Conservation (phyloP, 2,113 vertebrate genomes). For the Clarias magur region DNA sequence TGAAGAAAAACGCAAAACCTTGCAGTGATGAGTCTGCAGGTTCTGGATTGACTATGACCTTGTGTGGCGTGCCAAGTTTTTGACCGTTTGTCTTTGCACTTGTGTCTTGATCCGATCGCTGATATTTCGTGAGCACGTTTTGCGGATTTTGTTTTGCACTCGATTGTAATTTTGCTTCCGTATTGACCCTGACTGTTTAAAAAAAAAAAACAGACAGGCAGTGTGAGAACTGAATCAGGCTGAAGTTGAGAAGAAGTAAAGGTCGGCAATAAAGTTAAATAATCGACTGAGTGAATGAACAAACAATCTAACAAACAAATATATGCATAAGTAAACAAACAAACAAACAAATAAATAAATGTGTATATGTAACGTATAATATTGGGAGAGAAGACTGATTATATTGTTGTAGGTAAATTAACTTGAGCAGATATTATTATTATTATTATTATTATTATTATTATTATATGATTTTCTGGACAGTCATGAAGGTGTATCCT, state of each 20-base stretch:
- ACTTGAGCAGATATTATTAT: background rate
- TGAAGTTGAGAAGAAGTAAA: background rate
- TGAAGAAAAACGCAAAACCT: too few species aligned
- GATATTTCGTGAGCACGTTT: background rate
- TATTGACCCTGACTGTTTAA: background rate
- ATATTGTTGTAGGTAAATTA: background rate
- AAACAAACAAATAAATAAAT: too few species aligned
- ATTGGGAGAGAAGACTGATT: background rate
- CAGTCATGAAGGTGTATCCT: background rate
- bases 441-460: background rate
- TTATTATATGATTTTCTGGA: background rate
- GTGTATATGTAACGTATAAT: too few species aligned
- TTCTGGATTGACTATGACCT: background rate
- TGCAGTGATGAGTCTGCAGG: background rate
- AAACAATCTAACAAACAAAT: too few species aligned
- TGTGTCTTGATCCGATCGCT: background rate
- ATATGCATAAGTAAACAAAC: too few species aligned
- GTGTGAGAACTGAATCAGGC: background rate
- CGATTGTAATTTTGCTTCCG: background rate
- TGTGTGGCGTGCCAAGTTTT: background rate
- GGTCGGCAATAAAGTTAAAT: too few species aligned
- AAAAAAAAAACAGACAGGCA: background rate
- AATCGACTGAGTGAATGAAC: too few species aligned
- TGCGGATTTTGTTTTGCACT: background rate
- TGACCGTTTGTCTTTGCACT: background rate